These are phyloP conservation scores for Marasmarcha lunaedactyla DNA, from an alignment of 2,888 invertebrate species.

Conservation along the genomic window DNA sequence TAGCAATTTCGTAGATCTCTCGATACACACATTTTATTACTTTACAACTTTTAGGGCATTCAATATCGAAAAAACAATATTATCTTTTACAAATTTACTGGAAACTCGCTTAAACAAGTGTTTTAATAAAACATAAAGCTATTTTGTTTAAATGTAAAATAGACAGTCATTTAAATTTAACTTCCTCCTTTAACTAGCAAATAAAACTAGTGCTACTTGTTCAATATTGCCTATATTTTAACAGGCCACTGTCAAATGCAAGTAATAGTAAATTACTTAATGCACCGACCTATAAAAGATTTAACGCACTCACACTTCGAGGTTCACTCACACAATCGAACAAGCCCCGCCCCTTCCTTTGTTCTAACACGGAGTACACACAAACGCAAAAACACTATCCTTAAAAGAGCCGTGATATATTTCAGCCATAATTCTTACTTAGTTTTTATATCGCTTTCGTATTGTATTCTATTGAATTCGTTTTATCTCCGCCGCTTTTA, in stretches of 20 bases:
- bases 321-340: slow-evolving; percentile 21
- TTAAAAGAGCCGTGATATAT: slow-evolving; percentile 42
- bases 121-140: too few species aligned
- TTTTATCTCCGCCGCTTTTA: not conserved
- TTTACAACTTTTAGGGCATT: not conserved
- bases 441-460: slow-evolving; percentile 36
- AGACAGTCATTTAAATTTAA: too few species aligned
- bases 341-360: slow-evolving; percentile 44
- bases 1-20: not conserved
- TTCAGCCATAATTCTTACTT: slow-evolving; percentile 48
- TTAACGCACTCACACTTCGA: slow-evolving; percentile 38
- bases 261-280: slow-evolving; percentile 66
- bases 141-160: too few species aligned
- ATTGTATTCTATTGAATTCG: slow-evolving; percentile 10
- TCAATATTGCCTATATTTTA: too few species aligned
- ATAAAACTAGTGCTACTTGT: too few species aligned
- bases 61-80: too few species aligned
- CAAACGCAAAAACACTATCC: slow-evolving; percentile 25
- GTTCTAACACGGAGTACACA: slow-evolving; percentile 49
- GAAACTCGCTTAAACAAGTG: too few species aligned
- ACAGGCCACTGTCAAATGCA: slow-evolving; percentile 48
- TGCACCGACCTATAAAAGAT: slow-evolving; percentile 68
- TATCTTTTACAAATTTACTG: too few species aligned
- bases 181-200: too few species aligned
- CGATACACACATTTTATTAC: not conserved